A percentile compares a stretch with the other conserved stretches of the same genome.
These are phyloP conservation scores for Oscheius sp. DNA, from an alignment of 2,888 invertebrate genomes.

Conservation along the genomic window DNA sequence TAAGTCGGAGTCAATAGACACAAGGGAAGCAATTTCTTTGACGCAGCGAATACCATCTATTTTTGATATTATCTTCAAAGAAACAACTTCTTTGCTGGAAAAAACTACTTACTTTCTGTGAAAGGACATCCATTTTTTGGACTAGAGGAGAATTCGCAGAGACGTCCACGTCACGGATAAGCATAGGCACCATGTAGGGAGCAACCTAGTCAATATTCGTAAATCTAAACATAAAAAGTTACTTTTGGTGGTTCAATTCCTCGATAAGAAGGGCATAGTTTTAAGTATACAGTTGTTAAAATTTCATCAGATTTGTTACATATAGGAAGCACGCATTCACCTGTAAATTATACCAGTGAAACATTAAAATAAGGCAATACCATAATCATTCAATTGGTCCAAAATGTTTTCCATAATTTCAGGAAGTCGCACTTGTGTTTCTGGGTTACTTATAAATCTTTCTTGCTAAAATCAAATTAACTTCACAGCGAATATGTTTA, in stretches of 20 bases:
- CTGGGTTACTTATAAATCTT: slow-evolving; percentile 36
- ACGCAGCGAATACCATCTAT: slow-evolving; percentile 69
- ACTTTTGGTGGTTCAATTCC: slow-evolving; percentile 67
- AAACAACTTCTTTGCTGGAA: background rate
- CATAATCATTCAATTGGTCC: slow-evolving; percentile 58
- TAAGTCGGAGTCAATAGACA: slow-evolving; percentile 60
- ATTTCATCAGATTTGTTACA: slow-evolving; percentile 40
- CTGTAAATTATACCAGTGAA: slow-evolving; percentile 42
- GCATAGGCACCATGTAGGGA: slow-evolving; percentile 68
- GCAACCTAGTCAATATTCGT: slow-evolving; percentile 42
- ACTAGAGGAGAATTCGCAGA: slow-evolving; percentile 42
- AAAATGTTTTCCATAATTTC: slow-evolving; percentile 61
- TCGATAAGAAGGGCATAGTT: slow-evolving; percentile 67
- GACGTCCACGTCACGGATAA: slow-evolving; percentile 49
- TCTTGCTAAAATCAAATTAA: slow-evolving; percentile 35
- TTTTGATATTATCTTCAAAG: slow-evolving; percentile 62
- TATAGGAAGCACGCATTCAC: slow-evolving; percentile 61
- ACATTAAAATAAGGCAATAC: slow-evolving; percentile 41
- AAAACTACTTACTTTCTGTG: slow-evolving; percentile 61
- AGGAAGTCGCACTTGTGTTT: slow-evolving; percentile 44
- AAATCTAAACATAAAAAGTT: background rate
- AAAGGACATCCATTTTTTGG: slow-evolving; percentile 70
- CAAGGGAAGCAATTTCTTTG: slow-evolving; percentile 61
- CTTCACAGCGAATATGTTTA: slow-evolving; percentile 4
- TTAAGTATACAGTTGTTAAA: slow-evolving; percentile 63